Conservation (phyloP, 2,888 invertebrate genomes). For the Diarsia mendica region DNA sequence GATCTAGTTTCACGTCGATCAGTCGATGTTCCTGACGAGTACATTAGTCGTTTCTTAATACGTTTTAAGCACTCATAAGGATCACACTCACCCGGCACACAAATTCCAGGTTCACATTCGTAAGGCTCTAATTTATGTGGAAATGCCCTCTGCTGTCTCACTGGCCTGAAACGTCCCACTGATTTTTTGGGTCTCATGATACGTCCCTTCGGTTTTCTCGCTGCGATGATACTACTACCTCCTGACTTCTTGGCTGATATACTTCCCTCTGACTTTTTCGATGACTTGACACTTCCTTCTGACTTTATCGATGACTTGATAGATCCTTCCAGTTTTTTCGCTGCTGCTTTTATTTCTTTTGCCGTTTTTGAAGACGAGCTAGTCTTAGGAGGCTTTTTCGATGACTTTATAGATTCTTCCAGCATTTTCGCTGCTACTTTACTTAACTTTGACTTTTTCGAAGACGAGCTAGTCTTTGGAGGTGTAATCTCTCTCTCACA, state of each 20-base stretch:
- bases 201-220: constrained; percentile 26
- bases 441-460: constrained; percentile 16
- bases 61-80: constrained; percentile 61
- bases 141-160: constrained; percentile 24
- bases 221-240: constrained; percentile 15
- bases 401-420: constrained; percentile 21
- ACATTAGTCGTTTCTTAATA: constrained; percentile 46
- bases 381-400: constrained; percentile 14
- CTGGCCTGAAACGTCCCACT: constrained; percentile 17
- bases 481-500: too few relatives aligned
- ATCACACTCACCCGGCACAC: constrained; percentile 69
- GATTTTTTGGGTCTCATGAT: constrained; percentile 19
- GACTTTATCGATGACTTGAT: constrained; percentile 17
- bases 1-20: constrained; percentile 36
- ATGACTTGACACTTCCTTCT: constrained; percentile 18
- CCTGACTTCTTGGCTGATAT: background rate
- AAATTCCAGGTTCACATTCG: constrained; percentile 68
- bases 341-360: constrained; percentile 13
- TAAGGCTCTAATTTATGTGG: constrained; percentile 56
- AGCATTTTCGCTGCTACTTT: constrained; percentile 14
- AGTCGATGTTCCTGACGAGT: constrained; percentile 48
- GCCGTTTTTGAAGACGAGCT: constrained; percentile 19
- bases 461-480: constrained; percentile 21
- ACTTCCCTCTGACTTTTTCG: background rate
- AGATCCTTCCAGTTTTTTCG: constrained; percentile 16